Percentiles rank a stretch among this genome's conserved stretches.
Evolutionary conservation across 1,140 invertebrate genomes (phyloP).

Genomic region (Propsilocerus akamusi): DNA sequence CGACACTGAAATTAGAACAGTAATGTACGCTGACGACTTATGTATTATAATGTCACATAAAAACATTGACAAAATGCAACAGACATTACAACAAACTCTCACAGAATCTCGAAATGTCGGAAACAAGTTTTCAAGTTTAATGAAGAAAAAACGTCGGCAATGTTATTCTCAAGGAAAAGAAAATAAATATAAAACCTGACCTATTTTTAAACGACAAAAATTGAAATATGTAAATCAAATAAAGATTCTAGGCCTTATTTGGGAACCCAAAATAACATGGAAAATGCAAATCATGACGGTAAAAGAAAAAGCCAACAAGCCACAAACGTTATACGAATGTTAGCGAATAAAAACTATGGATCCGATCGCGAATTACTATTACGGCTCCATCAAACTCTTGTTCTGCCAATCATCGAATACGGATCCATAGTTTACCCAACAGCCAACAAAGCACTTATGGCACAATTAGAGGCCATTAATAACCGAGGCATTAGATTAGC

Average conservation of each 20-base stretch:
- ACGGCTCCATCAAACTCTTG: constrained; percentile 6
- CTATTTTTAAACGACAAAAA: neutral
- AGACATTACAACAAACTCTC: neutral
- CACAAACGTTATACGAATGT: constrained; percentile 7
- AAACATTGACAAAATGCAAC: neutral
- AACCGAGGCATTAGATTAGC: constrained; percentile 5
- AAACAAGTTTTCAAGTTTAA: neutral
- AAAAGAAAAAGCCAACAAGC: neutral
- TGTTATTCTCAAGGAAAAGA: neutral
- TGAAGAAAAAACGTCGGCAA: neutral
- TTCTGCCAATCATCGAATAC: too few species aligned
- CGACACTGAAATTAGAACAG: too few species aligned
- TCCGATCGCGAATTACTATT: constrained; percentile 4
- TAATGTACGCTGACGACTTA: neutral
- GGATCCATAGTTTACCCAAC: constrained; percentile 8
- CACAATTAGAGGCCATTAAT: constrained; percentile 6
- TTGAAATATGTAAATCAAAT: neutral
- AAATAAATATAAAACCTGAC: neutral
- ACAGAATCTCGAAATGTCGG: neutral
- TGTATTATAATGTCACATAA: neutral
- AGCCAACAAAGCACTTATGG: constrained; percentile 3
- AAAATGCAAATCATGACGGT: neutral
- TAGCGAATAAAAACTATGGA: constrained; percentile 8
- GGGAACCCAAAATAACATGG: neutral
- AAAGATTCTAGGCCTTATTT: neutral